Conservation (phyloP, 2,797 vertebrate species). For the Telmatherina bonti region DNA sequence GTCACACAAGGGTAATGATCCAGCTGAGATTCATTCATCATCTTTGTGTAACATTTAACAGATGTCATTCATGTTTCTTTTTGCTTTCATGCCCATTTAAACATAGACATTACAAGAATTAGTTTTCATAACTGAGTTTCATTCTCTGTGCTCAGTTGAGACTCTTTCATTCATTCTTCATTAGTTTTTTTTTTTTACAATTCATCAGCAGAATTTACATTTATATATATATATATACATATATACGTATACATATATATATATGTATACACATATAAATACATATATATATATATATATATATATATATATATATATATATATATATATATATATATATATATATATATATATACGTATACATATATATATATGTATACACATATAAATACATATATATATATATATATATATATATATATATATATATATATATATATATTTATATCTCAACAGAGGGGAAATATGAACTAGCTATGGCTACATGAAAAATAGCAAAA, state of each 20-base stretch:
- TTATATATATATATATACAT: conserved; percentile 40
- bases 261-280: conserved; percentile 35
- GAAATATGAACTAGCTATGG: conserved; percentile 65
- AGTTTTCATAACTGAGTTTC: not conserved
- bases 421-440: conserved; percentile 45
- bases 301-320: conserved; percentile 43
- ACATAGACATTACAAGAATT: conserved; percentile 38
- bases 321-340: no score
- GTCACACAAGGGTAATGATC: conserved; percentile 4
- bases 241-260: conserved; percentile 45
- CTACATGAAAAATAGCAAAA: conserved; percentile 57
- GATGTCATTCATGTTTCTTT: conserved; percentile 33
- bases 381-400: no score
- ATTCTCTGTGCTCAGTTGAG: conserved; percentile 32
- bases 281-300: conserved; percentile 49
- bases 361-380: no score
- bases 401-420: no score
- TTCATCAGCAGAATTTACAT: conserved; percentile 17
- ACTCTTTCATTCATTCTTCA: conserved; percentile 37
- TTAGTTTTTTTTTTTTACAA: conserved; percentile 37
- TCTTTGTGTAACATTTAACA: conserved; percentile 32
- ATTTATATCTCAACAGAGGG: conserved; percentile 40
- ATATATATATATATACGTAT: no score
- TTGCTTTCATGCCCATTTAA: conserved; percentile 36
- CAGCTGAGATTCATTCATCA: conserved; percentile 35